Evolutionary conservation across 2,113 vertebrate species (phyloP), one percentile per base, ranked within the genome.

Genomic region (Cepphus grylle): DNA sequence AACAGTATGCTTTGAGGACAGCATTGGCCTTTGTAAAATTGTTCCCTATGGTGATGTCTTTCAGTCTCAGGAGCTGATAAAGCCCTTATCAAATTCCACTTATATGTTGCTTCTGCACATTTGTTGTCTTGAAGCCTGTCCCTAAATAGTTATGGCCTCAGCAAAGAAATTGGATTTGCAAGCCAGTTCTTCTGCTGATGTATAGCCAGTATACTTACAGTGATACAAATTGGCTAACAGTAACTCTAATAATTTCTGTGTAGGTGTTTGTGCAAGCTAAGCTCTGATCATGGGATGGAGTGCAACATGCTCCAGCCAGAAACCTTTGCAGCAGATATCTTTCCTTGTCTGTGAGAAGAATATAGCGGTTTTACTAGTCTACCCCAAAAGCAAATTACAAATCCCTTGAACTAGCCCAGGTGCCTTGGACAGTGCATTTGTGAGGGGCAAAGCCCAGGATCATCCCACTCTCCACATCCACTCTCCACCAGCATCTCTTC

Each of bases 91-190:
- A 92, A 92, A 86, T 58, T 86, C 22, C 23, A 83, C 23, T 85
- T 63, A 9, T 20, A 26, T 19, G 53, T 67, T 93, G 47, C 38
- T 86, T 80, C 67, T 78, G 20, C 16, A 65, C 42, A 70, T 94
- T 85, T 77, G 4, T 80, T 92, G 55, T 55, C 32, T 36, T 63
- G 66, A 92, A 88, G 38, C 11, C 36, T 70, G 18, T 74, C n/a
- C 13, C 6, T 90, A 74, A 88, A 70, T 49, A 58, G 58, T 80
- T 62, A 42, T 9, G 19, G 29, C 26, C 62, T 56, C 32, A 70
- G 34, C 38, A 82, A 93, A 94, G 62, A 65, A 81, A 88, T 42
- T 66, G 22, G 29, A 66, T 90, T 77, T 90, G 45, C 40, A 65
- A 86, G 29, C 9, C 34, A 29, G 19, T 52, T 65, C 73, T 71